Percentiles rank a stretch among this genome's conserved stretches.
Conservation (phyloP, 2,113 vertebrate species). For the Oreochromis spilurus region DNA sequence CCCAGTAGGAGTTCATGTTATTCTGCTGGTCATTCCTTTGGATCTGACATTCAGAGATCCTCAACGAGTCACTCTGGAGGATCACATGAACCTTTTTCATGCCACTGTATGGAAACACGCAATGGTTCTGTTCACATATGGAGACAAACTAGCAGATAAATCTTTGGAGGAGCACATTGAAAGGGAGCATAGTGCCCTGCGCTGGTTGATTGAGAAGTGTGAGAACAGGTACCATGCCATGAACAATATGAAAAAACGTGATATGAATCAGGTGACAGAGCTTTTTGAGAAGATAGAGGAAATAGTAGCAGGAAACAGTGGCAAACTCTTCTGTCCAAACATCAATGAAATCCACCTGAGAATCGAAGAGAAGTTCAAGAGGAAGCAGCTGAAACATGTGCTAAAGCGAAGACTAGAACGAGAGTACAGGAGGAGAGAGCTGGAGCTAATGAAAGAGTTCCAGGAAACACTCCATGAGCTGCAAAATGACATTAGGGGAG, state of each 20-base stretch:
- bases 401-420: background rate
- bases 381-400: background rate
- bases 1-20: conserved; percentile 8
- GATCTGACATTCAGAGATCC: conserved; percentile 7
- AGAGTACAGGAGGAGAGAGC: conserved; percentile 10
- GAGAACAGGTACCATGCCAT: conserved; percentile 48
- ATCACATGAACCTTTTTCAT: conserved; percentile 30
- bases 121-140: conserved; percentile 40
- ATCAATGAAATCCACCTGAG: background rate
- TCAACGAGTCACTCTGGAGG: background rate
- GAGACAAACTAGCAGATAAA: conserved; percentile 19
- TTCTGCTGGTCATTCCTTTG: conserved; percentile 44
- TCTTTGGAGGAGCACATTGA: conserved; percentile 51
- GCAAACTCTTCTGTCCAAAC: conserved; percentile 10
- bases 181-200: background rate
- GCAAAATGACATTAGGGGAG: background rate
- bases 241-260: conserved; percentile 10
- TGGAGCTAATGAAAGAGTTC: conserved; percentile 2
- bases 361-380: background rate
- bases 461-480: background rate
- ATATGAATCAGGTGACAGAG: conserved; percentile 17
- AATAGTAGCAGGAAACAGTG: conserved; percentile 24
- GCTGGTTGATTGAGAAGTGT: conserved; percentile 48
- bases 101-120: conserved; percentile 43
- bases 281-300: conserved; percentile 54